Evolutionary conservation across 2,797 vertebrate genomes (phyloP).

Genomic region (Myoxocephalus aenaeus): DNA sequence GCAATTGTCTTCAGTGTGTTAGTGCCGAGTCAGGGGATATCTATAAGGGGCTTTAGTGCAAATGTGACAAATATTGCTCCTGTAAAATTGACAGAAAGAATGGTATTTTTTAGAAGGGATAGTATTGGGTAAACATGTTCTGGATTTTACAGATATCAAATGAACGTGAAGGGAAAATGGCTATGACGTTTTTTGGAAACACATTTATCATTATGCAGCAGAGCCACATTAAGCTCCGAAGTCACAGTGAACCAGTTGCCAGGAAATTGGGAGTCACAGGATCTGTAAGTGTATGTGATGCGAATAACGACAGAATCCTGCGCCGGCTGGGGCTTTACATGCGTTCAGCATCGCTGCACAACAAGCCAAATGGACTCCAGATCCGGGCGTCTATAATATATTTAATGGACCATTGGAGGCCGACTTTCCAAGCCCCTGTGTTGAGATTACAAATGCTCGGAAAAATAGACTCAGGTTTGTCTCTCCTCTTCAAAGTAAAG

Average conservation of each 20-base stretch:
- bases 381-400: constrained; percentile 66
- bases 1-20: constrained; percentile 28
- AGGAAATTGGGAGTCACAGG: constrained; percentile 72
- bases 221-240: constrained; percentile 50
- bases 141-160: constrained; percentile 13
- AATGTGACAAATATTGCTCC: constrained; percentile 1
- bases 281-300: constrained; percentile 68
- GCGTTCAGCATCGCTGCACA: constrained; percentile 76
- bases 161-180: constrained; percentile 20
- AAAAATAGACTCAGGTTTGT: constrained; percentile 50
- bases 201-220: constrained; percentile 36
- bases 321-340: constrained; percentile 69
- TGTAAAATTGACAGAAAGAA: background rate
- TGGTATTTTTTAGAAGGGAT: background rate
- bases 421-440: constrained; percentile 62
- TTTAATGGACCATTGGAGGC: constrained; percentile 75
- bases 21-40: constrained; percentile 18
- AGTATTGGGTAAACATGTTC: background rate
- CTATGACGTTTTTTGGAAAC: constrained; percentile 10
- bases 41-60: constrained; percentile 10
- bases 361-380: constrained; percentile 74
- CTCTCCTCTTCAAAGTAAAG: constrained; percentile 28
- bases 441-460: constrained; percentile 70
- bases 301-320: constrained; percentile 66
- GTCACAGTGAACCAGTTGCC: constrained; percentile 58